These are phyloP conservation scores for Caerostris extrusa DNA, from an alignment of 1,140 invertebrate species.

Conservation along the genomic window DNA sequence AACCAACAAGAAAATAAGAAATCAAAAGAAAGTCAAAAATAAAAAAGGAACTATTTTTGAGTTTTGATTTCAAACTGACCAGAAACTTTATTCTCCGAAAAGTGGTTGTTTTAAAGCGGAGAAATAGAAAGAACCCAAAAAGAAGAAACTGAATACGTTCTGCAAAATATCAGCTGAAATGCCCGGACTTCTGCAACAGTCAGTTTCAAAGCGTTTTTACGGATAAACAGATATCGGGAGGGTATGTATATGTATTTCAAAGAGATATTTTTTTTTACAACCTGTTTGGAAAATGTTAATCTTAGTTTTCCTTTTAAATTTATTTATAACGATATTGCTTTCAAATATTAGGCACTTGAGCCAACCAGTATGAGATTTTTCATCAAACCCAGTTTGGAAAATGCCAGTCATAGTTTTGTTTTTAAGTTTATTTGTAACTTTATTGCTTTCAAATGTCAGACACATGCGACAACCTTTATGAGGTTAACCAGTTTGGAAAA, in stretches of 20 bases:
- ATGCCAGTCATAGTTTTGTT: no score
- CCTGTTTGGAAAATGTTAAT: background rate
- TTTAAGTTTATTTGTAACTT: no score
- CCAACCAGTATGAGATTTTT: no score
- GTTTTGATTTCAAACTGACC: conserved; percentile 71
- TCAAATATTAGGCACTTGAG: no score
- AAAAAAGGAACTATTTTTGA: conserved; percentile 28
- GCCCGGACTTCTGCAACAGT: conserved; percentile 23
- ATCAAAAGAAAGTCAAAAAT: background rate
- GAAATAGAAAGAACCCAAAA: conserved; percentile 50
- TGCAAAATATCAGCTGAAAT: conserved; percentile 27
- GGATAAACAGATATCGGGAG: conserved; percentile 15
- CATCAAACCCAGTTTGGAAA: no score
- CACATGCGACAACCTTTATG: no score
- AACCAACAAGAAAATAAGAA: background rate
- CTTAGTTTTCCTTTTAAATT: no score
- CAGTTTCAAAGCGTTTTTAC: conserved; percentile 26
- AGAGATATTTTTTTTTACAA: no score
- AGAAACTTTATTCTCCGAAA: conserved; percentile 66
- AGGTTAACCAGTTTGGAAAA: background rate
- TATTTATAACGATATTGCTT: no score
- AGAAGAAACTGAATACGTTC: conserved; percentile 33
- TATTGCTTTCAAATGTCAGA: no score
- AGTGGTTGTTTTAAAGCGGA: conserved; percentile 37
- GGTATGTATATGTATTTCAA: background rate